Evolutionary conservation across 2,797 vertebrate species (phyloP).

Genomic region (Anguilla marmorata): DNA sequence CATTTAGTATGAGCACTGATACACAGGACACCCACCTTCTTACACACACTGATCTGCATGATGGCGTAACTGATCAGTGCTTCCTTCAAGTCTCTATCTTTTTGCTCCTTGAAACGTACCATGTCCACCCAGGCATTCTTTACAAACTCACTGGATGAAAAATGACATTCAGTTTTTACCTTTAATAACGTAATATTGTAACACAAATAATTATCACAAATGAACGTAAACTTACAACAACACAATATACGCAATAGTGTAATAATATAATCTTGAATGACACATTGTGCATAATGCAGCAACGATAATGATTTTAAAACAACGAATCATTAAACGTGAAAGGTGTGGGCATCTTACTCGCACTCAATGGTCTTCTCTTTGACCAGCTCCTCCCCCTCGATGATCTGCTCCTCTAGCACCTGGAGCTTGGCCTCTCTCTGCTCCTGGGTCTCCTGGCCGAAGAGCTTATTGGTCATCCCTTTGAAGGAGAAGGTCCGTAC

Average conservation of each 20-base stretch:
- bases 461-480: slow-evolving; percentile 95
- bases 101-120: slow-evolving; percentile 89
- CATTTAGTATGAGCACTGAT: neutral
- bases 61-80: slow-evolving; percentile 90
- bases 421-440: slow-evolving; percentile 89
- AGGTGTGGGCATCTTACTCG: slow-evolving; percentile 73
- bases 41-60: slow-evolving; percentile 97
- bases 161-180: neutral
- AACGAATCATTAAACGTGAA: neutral
- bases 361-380: slow-evolving; percentile 84
- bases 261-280: neutral
- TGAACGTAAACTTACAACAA: neutral
- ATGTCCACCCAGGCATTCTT: slow-evolving; percentile 87
- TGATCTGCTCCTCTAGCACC: slow-evolving; percentile 88
- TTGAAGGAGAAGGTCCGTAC: slow-evolving; percentile 92
- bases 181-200: neutral
- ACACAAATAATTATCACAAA: too few species aligned
- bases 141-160: slow-evolving; percentile 81
- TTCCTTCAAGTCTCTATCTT: slow-evolving; percentile 89
- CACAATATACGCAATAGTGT: neutral
- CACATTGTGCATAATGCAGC: neutral
- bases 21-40: slow-evolving; percentile 77
- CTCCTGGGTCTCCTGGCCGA: slow-evolving; percentile 93
- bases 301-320: neutral
- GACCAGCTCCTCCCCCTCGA: slow-evolving; percentile 84